phyloP scores from a whole-genome alignment of 2,888 invertebrate genomes.

The Ypsolopha sequella region DNA sequence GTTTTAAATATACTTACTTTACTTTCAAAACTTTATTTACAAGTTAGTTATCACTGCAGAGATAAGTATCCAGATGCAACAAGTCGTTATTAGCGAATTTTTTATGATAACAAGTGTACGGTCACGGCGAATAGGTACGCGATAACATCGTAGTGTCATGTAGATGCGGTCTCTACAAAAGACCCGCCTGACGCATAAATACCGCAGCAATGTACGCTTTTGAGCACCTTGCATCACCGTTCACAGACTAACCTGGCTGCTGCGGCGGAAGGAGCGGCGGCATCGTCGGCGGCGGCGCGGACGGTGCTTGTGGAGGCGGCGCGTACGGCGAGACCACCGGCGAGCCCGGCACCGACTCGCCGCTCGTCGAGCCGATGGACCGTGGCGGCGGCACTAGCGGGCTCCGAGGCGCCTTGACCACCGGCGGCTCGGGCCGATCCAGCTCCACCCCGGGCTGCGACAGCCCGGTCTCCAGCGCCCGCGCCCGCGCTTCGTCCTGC shows the following conservation, averaged over 20 bases:
- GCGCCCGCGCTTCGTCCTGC: conserved; percentile 81
- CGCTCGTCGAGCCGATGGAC: conserved; percentile 49
- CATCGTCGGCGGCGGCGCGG: conserved; percentile 61
- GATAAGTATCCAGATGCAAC: no score
- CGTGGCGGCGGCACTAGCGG: conserved; percentile 36
- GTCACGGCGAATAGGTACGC: no score
- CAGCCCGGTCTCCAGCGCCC: conserved; percentile 51
- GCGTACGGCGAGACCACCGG: conserved; percentile 54
- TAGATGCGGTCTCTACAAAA: no score
- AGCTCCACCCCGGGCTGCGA: conserved; percentile 47
- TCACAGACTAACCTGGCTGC: conserved; percentile 51
- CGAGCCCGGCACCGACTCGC: conserved; percentile 55
- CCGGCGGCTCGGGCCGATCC: conserved; percentile 58
- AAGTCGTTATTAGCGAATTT: no score
- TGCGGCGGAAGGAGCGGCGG: conserved; percentile 60
- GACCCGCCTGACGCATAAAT: no score
- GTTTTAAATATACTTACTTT: no score
- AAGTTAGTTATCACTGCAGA: no score
- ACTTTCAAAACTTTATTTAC: no score
- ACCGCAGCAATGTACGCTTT: no score
- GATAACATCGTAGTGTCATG: no score
- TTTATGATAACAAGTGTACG: no score
- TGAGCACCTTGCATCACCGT: no score
- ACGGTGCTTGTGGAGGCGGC: conserved; percentile 67
- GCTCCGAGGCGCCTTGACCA: conserved; percentile 56